Base-by-base conservation (phyloP, 2,113 vertebrate genomes). In the Circaetus gallicus region DNA sequence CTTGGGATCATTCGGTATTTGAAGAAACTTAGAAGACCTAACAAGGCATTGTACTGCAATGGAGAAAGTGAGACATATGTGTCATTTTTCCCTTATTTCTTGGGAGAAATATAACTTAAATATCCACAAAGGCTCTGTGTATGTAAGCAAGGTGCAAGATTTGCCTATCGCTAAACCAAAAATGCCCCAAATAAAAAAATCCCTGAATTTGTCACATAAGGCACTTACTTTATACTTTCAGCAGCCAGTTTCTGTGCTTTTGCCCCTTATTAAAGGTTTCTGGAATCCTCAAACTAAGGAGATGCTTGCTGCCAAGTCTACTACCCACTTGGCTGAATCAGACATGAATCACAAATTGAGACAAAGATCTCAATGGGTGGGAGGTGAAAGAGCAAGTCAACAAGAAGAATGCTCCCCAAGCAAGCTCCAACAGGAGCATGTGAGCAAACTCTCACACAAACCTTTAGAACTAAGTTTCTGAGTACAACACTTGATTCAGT, bases 301-400 rank as follows among this genome's bases (percentile, higher is more conserved):
- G 82, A 74, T 82, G 83, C 83, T 73, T 72, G 42, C 71, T 97
- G 88, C 90, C 94, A 95, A 97, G 56, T 65, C 63, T 91, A 81
- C 96, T 95, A 92, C 91, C 93, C 91, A 95, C 95, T 90, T 83
- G 91, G 63, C 62, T 97, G 94, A 96, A 96, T 96, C 95, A 97
- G 84, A 85, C 71, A 73, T 96, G 94, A 97, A 96, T 98, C 95
- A 97, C 56, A 88, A 92, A 92, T 78, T 0, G 3, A 96, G 76
- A 96, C 82, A 89, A 95, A 96, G 90, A 91, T 96, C 94, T 90
- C 88, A 95, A 89, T 74, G 73, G 97, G 95, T 95, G 80, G 96
- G 95, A 96, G 92, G 87, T 91, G 86, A 94, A 97, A 95, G 76
- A 97, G 96, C 79, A 93, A 93, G 86, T 89, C 84, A 95, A 82